Evolutionary conservation across 2,888 invertebrate genomes (phyloP), one percentile per base, ranked within the genome.

Genomic region (Onchidella celtica): DNA sequence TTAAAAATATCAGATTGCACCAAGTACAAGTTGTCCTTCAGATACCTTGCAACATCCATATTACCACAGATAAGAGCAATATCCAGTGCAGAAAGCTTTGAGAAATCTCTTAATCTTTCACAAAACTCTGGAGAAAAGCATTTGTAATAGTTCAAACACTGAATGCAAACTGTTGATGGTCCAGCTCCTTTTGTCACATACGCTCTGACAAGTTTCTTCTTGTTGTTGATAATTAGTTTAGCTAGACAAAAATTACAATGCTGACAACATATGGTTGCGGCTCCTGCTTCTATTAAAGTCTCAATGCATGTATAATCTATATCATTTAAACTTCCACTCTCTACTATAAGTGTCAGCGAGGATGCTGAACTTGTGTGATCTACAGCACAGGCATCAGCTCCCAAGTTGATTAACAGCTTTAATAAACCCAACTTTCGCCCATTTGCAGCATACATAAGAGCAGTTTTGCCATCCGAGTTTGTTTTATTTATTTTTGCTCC

Each of bases 1-100:
- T n/a, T n/a, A n/a, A 55, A n/a, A 6, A 61, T 21, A n/a, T 61
- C 61, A 24, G 6, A 6, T 61, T 61, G 4, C n/a, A n/a, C n/a
- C 27, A 61, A 61, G n/a, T 17, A 61, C 61, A 9, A 61, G 61
- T 61, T 61, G 61, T 6, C 27, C 4, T 4, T 6, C 61, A 61
- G 61, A 61, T 61, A 61, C 4, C 4, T 14, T n/a, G 61, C 21
- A 61, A 61, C n/a, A 24, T 61, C 61, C 4, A 61, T 61, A 24
- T 61, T 61, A n/a, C 61, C 61, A 61, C 61, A 61, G 11, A 61
- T 14, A 24, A 61, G 61, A 61, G 61, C 61, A 61, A 61, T n/a
- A 61, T 6, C 6, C 27, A 61, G 27, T n/a, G 61, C 14, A n/a
- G 61, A 61, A 9, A 61, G n/a, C 4, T 4, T 6, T 4, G 27